Evolutionary conservation across 2,797 vertebrate genomes (phyloP).

Genomic region (Semotilus atromaculatus): DNA sequence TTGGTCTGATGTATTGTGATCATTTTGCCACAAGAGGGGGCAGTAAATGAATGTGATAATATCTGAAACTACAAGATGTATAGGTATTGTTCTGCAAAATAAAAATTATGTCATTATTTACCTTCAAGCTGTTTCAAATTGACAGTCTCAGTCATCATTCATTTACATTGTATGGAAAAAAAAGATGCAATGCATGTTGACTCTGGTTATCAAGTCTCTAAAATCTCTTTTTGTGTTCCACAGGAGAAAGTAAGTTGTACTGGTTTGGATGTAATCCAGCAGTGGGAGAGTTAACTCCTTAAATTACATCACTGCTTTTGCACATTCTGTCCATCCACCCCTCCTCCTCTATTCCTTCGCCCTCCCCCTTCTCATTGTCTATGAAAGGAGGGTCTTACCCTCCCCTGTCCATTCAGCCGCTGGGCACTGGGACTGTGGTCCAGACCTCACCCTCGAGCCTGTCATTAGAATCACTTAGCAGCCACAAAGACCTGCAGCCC

Average conservation of each 20-base stretch:
- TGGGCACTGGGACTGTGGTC: constrained; percentile 58
- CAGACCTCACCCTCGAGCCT: constrained; percentile 54
- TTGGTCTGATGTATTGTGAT: constrained; percentile 3
- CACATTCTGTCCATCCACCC: constrained; percentile 42
- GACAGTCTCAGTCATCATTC: neutral
- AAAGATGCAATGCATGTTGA: neutral
- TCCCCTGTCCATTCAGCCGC: constrained; percentile 63
- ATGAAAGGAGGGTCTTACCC: constrained; percentile 73
- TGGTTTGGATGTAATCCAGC: constrained; percentile 52
- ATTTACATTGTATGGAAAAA: neutral
- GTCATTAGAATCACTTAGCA: constrained; percentile 47
- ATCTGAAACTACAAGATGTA: neutral
- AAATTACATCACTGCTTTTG: constrained; percentile 67
- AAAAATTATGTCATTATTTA: neutral
- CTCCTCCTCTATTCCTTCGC: constrained; percentile 53
- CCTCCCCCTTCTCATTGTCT: constrained; percentile 72
- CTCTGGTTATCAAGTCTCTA: neutral
- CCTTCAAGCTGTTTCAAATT: neutral
- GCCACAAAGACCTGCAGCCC: constrained; percentile 48
- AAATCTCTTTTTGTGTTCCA: neutral
- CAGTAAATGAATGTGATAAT: neutral
- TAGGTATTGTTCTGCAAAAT: neutral
- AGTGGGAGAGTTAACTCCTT: constrained; percentile 71
- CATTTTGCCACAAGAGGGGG: constrained; percentile 53
- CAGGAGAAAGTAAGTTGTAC: neutral